A percentile compares a stretch with the other conserved stretches of the same genome.
phyloP scores from a whole-genome alignment of 2,113 vertebrate species.

The Brachyistius frenatus region DNA sequence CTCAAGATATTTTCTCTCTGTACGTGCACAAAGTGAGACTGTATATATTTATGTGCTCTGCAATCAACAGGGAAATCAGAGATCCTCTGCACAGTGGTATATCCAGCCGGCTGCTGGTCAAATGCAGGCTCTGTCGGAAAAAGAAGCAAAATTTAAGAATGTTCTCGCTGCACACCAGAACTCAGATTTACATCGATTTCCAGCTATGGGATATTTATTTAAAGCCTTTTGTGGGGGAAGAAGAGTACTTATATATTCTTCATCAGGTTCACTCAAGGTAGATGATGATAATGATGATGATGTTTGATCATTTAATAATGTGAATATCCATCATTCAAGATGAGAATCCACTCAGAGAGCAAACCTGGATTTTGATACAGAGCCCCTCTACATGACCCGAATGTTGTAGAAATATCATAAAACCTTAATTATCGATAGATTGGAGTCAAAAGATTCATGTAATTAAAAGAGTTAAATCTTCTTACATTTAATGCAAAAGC shows the following conservation, averaged over 20 bases:
- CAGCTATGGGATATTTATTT: too few relatives aligned
- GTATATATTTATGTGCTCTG: conserved; percentile 4
- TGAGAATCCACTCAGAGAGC: background rate
- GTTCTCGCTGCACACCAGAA: background rate
- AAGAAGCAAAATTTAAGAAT: background rate
- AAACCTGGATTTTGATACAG: too few relatives aligned
- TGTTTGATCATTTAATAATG: background rate
- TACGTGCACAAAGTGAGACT: background rate
- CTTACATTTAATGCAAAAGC: too few relatives aligned
- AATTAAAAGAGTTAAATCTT: too few relatives aligned
- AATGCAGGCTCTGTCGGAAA: background rate
- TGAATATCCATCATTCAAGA: background rate
- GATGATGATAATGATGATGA: background rate
- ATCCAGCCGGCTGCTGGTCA: background rate
- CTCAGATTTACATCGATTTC: background rate
- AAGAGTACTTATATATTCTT: background rate
- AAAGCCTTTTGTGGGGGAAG: too few relatives aligned
- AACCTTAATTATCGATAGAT: too few relatives aligned
- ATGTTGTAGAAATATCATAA: too few relatives aligned
- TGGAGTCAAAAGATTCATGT: too few relatives aligned
- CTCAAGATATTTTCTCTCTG: conserved; percentile 4
- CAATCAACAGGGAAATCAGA: conserved; percentile 19
- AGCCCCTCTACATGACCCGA: too few relatives aligned
- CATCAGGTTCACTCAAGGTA: background rate
- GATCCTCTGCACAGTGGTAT: background rate